A percentile compares a stretch with the other conserved stretches of the same genome.
phyloP scores from a whole-genome alignment of 2,113 vertebrate genomes.

The Dromiciops gliroides region DNA sequence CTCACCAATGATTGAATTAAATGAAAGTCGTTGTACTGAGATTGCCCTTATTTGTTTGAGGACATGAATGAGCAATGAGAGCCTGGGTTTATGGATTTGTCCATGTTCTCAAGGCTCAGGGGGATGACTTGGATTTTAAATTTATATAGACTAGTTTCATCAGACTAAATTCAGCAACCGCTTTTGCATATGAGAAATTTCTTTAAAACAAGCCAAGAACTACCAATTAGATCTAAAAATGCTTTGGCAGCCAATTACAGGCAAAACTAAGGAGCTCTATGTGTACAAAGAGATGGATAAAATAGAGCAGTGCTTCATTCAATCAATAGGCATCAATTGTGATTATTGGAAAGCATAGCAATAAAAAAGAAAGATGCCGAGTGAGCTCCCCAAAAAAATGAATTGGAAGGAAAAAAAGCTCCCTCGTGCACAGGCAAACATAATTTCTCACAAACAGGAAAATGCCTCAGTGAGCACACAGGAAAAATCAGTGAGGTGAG shows the following conservation, averaged over 20 bases:
- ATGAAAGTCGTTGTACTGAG: slow-evolving; percentile 6
- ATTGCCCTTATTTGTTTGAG: slow-evolving; percentile 43
- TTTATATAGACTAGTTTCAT: slow-evolving; percentile 36
- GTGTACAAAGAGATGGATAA: slow-evolving; percentile 55
- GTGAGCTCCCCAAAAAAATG: slow-evolving; percentile 21
- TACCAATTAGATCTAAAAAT: slow-evolving; percentile 68
- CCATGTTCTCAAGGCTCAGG: slow-evolving; percentile 30
- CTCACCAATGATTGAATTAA: slow-evolving; percentile 62
- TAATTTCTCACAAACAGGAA: slow-evolving; percentile 52
- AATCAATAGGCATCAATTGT: slow-evolving; percentile 49
- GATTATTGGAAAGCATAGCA: slow-evolving; percentile 57
- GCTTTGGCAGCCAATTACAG: slow-evolving; percentile 56
- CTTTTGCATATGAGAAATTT: slow-evolving; percentile 64
- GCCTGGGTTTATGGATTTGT: slow-evolving; percentile 37
- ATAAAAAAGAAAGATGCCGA: slow-evolving; percentile 23
- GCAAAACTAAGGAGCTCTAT: slow-evolving; percentile 48
- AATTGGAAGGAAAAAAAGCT: slow-evolving; percentile 43
- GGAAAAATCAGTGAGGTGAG: slow-evolving; percentile 47
- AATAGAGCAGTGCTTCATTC: slow-evolving; percentile 42
- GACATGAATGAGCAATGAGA: slow-evolving; percentile 13
- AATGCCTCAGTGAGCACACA: not conserved
- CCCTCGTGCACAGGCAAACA: slow-evolving; percentile 57
- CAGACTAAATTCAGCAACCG: slow-evolving; percentile 44
- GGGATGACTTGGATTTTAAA: slow-evolving; percentile 48
- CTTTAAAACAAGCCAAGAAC: slow-evolving; percentile 60